Evolutionary conservation across 2,888 invertebrate genomes (phyloP), one percentile per base, ranked within the genome.

Genomic region (Ectropis crepuscularia): DNA sequence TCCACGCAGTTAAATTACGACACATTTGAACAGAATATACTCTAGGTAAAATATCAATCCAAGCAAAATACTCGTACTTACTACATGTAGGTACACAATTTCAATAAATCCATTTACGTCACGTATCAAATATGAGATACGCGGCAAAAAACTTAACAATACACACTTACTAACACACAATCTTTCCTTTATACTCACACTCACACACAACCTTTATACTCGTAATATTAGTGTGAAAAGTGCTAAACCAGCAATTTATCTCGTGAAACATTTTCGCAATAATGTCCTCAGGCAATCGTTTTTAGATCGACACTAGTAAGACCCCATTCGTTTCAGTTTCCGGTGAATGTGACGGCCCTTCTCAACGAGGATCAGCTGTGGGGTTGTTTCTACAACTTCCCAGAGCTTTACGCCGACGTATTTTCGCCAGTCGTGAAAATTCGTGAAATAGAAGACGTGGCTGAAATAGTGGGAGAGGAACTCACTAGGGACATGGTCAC

Each of bases 401-500:
- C 91, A 0, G 88, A 90, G 64, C 63, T 89, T 2, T 92, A 92
- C 65, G 71, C 73, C 0, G 88, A 92, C 65, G 69, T 68, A 5
- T 89, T 84, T 67, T 89, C 90, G 0, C 92, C 92, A 0, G 74
- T 82, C 5, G 83, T 88, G 4, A 78, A 69, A 11, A 76, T 92
- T 38, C 79, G 81, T 5, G 69, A 78, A 4, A 43, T 79, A 0
- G 75, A 81, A 9, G 87, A 89, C 41, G 85, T 89, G 0, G 75
- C 85, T 0, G 82, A 83, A n/a, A 84, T 93, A 48, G 75, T 80
- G 2, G 78, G 75, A 0, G 94, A 94, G 0, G 79, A 92, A 9
- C 84, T 95, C 10, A 93, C 94, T 0, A 88, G 92, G 64, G 92
- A 94, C 63, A 81, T 94, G 74, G 88, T 95, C 64, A 87, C 93